Evolutionary conservation across 2,888 invertebrate species (phyloP).

Genomic region (Phengaris alcon): DNA sequence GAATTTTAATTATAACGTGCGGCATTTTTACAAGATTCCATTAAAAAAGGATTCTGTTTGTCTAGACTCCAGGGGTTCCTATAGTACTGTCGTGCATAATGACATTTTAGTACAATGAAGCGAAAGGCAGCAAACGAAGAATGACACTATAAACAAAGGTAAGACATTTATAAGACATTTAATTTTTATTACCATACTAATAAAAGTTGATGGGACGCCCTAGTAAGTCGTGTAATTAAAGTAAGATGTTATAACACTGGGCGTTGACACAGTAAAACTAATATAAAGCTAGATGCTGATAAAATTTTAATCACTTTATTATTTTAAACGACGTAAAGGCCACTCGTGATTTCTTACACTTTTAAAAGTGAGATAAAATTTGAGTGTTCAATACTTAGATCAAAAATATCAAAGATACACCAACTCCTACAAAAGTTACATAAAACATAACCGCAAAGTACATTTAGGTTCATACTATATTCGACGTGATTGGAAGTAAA

Average conservation of each 20-base stretch:
- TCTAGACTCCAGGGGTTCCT: background rate
- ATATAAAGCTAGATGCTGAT: background rate
- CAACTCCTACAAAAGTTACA: too few relatives aligned
- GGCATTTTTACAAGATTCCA: background rate
- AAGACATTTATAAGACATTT: conserved; percentile 26
- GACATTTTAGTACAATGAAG: conserved; percentile 18
- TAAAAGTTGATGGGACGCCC: conserved; percentile 26
- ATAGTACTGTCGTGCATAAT: background rate
- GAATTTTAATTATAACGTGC: background rate
- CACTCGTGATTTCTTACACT: background rate
- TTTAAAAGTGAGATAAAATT: background rate
- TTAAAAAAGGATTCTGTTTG: background rate
- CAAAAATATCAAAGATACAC: too few relatives aligned
- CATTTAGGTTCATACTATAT: too few relatives aligned
- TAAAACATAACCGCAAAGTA: too few relatives aligned
- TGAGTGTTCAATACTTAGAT: background rate
- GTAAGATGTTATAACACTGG: conserved; percentile 11
- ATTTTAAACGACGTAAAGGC: background rate
- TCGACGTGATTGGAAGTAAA: too few relatives aligned
- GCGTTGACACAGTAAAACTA: conserved; percentile 7
- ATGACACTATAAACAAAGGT: conserved; percentile 27
- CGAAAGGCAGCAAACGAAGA: conserved; percentile 16
- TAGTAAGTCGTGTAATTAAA: conserved; percentile 26
- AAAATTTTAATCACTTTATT: conserved; percentile 4
- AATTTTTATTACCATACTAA: conserved; percentile 27